phyloP scores from a whole-genome alignment of 2,113 vertebrate genomes.

The Salvelinus alpinus region DNA sequence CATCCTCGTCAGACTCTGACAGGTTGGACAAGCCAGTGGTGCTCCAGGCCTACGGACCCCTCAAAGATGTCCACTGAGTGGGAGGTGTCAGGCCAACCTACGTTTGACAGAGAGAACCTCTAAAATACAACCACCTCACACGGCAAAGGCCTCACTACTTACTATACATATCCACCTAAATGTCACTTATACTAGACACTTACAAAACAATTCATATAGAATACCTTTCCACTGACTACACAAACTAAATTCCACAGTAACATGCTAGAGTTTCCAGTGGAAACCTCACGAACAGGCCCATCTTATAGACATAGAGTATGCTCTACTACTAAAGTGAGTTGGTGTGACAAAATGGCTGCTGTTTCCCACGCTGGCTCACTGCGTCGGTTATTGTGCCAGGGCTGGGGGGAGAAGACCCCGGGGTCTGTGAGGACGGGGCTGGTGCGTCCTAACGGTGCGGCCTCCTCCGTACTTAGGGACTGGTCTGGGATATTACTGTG shows the following conservation, averaged over 20 bases:
- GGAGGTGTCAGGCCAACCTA: slow-evolving; percentile 82
- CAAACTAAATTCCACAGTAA: too few species aligned
- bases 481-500: slow-evolving; percentile 80
- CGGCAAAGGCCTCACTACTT: too few species aligned
- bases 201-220: too few species aligned
- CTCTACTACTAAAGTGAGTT: too few species aligned
- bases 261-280: too few species aligned
- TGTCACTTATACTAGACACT: too few species aligned
- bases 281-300: too few species aligned
- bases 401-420: slow-evolving; percentile 70
- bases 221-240: too few species aligned
- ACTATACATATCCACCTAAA: too few species aligned
- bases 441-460: slow-evolving; percentile 73
- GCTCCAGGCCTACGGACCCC: slow-evolving; percentile 81
- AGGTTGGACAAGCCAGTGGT: slow-evolving; percentile 80
- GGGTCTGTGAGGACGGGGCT: slow-evolving; percentile 73
- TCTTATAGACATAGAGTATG: too few species aligned
- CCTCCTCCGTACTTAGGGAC: slow-evolving; percentile 67
- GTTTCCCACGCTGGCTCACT: slow-evolving; percentile 66
- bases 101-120: slow-evolving; percentile 9
- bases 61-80: slow-evolving; percentile 83
- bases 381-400: slow-evolving; percentile 63
- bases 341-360: too few species aligned
- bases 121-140: too few species aligned
- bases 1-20: slow-evolving; percentile 84